A percentile compares a stretch with the other conserved stretches of the same genome.
Evolutionary conservation across 2,888 invertebrate species (phyloP).

Genomic region (Ochlodes sylvanus): DNA sequence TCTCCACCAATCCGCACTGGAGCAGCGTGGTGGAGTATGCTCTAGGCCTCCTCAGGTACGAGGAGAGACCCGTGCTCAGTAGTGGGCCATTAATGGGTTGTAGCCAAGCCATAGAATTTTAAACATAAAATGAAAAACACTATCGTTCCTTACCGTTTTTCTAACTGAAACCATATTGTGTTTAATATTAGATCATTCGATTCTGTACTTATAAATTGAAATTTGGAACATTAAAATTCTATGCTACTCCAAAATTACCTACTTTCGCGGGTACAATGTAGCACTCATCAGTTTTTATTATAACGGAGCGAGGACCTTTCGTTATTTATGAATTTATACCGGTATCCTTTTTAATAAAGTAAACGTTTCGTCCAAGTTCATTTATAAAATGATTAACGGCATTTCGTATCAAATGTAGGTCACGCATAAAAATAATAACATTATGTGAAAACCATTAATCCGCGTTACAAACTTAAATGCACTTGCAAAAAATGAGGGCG

Average conservation of each 20-base stretch:
- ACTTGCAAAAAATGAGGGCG: slow-evolving; percentile 17
- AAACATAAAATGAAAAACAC: no score
- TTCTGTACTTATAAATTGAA: no score
- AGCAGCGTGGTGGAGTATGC: no score
- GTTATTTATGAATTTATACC: slow-evolving; percentile 23
- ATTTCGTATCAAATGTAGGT: slow-evolving; percentile 19
- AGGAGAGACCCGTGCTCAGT: no score
- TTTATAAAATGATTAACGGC: slow-evolving; percentile 24
- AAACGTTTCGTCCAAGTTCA: slow-evolving; percentile 28
- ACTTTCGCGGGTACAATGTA: slow-evolving; percentile 14
- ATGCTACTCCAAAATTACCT: neutral
- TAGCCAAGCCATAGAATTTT: no score
- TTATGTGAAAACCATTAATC: slow-evolving; percentile 26
- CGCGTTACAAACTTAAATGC: slow-evolving; percentile 15
- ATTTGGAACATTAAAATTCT: no score
- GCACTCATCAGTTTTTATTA: slow-evolving; percentile 10
- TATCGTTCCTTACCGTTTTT: no score
- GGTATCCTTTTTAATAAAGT: slow-evolving; percentile 30
- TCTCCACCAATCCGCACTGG: no score
- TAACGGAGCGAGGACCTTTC: slow-evolving; percentile 20
- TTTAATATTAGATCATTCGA: no score
- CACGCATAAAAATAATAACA: slow-evolving; percentile 14
- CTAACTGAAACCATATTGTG: no score
- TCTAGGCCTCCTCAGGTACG: no score
- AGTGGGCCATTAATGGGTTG: no score